Conservation (phyloP, 2,888 invertebrate genomes). For the Lamellibrachia columna region DNA sequence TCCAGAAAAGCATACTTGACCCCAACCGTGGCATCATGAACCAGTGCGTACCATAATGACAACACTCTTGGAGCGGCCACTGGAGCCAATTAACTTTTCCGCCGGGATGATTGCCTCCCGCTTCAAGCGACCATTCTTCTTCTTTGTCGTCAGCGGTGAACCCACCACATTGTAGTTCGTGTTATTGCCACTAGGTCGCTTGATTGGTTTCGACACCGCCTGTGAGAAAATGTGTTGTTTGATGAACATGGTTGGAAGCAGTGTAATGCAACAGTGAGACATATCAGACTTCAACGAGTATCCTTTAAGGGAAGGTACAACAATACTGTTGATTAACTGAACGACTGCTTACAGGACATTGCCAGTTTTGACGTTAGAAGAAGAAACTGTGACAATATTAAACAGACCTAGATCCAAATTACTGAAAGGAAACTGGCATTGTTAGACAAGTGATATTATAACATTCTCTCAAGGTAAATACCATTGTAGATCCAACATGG, state of each 20-base stretch:
- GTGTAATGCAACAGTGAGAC: not conserved
- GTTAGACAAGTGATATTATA: not conserved
- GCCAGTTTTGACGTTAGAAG: not conserved
- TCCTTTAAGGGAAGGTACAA: too few species aligned
- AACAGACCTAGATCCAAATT: not conserved
- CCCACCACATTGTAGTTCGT: not conserved
- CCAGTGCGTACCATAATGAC: constrained; percentile 38
- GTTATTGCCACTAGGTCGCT: not conserved
- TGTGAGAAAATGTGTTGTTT: not conserved
- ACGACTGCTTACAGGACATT: not conserved
- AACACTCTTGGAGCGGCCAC: constrained; percentile 26
- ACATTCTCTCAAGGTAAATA: not conserved
- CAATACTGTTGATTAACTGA: too few species aligned
- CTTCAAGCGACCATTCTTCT: constrained; percentile 19
- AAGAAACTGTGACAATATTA: not conserved
- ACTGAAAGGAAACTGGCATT: not conserved
- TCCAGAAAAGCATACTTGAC: too few species aligned
- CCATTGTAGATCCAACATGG: not conserved
- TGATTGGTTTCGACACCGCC: not conserved
- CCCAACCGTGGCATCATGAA: too few species aligned
- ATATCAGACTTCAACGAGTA: not conserved
- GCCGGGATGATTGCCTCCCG: constrained; percentile 23
- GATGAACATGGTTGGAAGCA: not conserved
- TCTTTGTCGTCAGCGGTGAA: not conserved
- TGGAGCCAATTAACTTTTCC: constrained; percentile 17